Base-by-base conservation (phyloP, 2,888 invertebrate genomes). In the Orthonychiurus folsomi region DNA sequence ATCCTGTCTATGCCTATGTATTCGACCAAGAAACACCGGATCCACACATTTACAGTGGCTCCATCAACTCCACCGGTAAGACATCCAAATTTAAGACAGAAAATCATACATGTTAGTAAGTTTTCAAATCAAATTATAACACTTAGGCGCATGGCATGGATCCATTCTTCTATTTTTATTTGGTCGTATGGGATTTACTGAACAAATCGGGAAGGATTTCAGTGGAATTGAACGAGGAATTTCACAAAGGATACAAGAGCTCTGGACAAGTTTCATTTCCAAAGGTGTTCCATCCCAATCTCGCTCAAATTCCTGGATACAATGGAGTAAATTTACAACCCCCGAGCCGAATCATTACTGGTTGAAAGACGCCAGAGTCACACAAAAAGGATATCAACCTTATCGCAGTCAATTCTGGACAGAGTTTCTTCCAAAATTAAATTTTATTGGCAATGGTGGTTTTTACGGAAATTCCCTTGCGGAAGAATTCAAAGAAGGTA, bases 291-390 rank as follows among this genome's bases (percentile, higher is more conserved):
- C 68, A 3, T 55, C 70, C 12, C 67, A 69, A 59, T 56, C 64
- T 20, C 57, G 60, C 5, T 61, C 70, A 15, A 60, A 67, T 2
- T 58, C 66, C 0, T 72, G 72, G 72, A 63, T 66, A 24, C 66
- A 66, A 55, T 72, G 72, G 72, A 66, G 68, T 20, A 69, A 68
- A 52, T 72, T 63, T 54, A 68, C 67, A 1, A 53, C 81, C 18
- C 78, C 80, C 1, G 79, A 78, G 26, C 74, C 74, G 1, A 74
- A 73, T 59, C 74, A 75, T 52, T 70, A 64, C 59, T 71, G 72
- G 58, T 80, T 81, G 56, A 77, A 78, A 15, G 87, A 87, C 86
- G 78, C 79, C 66, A 80, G 81, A 23, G 86, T 69, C 9, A 85
- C 73, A 80, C 79, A 68, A 74, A 18, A 63, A 23, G 71, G 73